These are phyloP conservation scores for Drosophila burlai DNA, from an alignment of 1,140 invertebrate genomes.

Conservation along the genomic window DNA sequence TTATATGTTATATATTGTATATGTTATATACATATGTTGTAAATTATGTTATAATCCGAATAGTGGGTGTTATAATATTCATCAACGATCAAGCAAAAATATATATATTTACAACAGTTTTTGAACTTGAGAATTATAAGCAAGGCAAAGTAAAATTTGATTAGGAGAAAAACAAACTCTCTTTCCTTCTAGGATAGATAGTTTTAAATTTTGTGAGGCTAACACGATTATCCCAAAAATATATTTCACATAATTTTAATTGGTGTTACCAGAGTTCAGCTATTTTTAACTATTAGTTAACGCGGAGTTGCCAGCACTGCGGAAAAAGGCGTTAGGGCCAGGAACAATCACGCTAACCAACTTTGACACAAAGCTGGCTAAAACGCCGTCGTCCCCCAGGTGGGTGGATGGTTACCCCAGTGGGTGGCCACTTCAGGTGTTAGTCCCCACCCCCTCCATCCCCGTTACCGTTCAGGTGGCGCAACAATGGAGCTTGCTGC, in stretches of 20 bases:
- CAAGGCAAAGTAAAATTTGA: background rate
- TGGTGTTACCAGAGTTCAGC: background rate
- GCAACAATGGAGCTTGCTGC: constrained; percentile 52
- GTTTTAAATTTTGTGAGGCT: too few species aligned
- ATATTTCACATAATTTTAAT: background rate
- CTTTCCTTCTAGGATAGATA: background rate
- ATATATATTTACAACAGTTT: background rate
- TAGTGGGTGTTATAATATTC: background rate
- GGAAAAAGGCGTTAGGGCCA: constrained; percentile 12
- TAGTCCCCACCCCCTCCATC: background rate
- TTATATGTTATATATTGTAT: too few species aligned
- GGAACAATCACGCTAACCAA: constrained; percentile 78
- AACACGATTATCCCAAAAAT: background rate
- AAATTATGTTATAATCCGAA: too few species aligned
- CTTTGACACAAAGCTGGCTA: constrained; percentile 78
- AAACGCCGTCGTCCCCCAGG: constrained; percentile 46
- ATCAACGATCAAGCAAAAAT: background rate
- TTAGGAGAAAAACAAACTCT: background rate
- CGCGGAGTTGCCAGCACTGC: background rate
- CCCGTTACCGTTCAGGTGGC: background rate
- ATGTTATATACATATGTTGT: too few species aligned
- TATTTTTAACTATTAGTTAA: background rate
- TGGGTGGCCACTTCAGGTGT: constrained; percentile 15
- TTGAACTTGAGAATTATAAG: background rate
- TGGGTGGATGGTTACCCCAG: background rate